These are phyloP conservation scores for Semnornis frantzii DNA, from an alignment of 2,113 vertebrate genomes.

Conservation along the genomic window DNA sequence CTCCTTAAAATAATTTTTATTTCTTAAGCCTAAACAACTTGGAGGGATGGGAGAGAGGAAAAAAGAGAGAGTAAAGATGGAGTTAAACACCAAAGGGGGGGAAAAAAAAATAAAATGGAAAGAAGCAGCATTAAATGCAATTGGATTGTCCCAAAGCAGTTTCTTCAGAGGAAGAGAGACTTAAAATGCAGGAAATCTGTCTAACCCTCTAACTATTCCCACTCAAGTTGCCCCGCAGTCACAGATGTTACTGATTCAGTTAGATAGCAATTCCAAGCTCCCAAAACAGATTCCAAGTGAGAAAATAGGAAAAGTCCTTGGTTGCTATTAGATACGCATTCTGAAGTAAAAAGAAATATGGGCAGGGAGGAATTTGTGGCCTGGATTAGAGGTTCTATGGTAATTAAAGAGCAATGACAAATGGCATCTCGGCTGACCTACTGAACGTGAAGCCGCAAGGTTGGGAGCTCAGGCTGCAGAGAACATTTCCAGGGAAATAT, in stretches of 20 bases:
- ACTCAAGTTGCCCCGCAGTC: slow-evolving; percentile 69
- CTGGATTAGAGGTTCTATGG: slow-evolving; percentile 77
- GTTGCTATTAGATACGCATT: slow-evolving; percentile 83
- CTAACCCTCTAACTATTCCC: slow-evolving; percentile 68
- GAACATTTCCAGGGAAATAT: slow-evolving; percentile 33
- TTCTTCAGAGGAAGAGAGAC: slow-evolving; percentile 58
- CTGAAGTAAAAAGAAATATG: slow-evolving; percentile 73
- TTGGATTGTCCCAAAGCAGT: slow-evolving; percentile 60
- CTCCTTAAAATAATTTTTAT: slow-evolving; percentile 57
- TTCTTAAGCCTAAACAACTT: slow-evolving; percentile 54
- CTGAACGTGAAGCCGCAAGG: neutral
- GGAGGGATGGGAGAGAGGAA: neutral
- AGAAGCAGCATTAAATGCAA: slow-evolving; percentile 42
- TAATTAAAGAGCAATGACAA: slow-evolving; percentile 72
- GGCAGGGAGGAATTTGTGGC: slow-evolving; percentile 76
- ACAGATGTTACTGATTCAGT: slow-evolving; percentile 87
- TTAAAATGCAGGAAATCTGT: slow-evolving; percentile 83
- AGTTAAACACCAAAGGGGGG: neutral
- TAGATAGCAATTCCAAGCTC: slow-evolving; percentile 79
- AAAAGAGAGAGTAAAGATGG: neutral
- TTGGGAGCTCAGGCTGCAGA: neutral
- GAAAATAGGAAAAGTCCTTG: slow-evolving; percentile 81
- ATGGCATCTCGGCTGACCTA: slow-evolving; percentile 26
- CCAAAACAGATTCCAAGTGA: slow-evolving; percentile 81
- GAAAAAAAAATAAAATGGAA: neutral